phyloP scores from a whole-genome alignment of 2,797 vertebrate genomes.

The Zalophus californianus region DNA sequence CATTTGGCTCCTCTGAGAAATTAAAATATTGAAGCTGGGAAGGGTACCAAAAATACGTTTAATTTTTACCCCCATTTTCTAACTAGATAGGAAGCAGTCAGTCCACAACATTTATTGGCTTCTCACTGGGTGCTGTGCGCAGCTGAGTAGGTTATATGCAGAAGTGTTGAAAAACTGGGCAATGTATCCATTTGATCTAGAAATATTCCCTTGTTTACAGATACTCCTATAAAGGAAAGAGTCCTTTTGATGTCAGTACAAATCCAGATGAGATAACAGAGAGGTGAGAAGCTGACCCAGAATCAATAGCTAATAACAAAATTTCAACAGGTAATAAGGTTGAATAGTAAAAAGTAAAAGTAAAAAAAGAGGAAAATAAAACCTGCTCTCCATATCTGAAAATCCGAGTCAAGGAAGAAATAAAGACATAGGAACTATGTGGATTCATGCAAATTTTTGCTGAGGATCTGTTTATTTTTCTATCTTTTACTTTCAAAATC shows the following conservation, averaged over 20 bases:
- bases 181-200: neutral
- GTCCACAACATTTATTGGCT: conserved; percentile 55
- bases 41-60: neutral
- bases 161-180: conserved; percentile 47
- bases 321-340: neutral
- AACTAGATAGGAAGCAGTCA: conserved; percentile 54
- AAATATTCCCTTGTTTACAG: neutral
- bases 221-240: neutral
- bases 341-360: neutral
- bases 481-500: conserved; percentile 32
- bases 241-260: neutral
- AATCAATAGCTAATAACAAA: neutral
- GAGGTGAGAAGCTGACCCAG: neutral
- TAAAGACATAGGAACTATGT: neutral
- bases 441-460: neutral
- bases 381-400: neutral
- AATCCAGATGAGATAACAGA: neutral
- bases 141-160: neutral
- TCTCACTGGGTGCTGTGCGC: neutral
- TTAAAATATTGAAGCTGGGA: conserved; percentile 42
- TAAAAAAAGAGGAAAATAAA: neutral
- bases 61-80: neutral
- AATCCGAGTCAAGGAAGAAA: conserved; percentile 21
- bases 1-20: neutral
- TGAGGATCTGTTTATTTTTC: neutral